phyloP scores from a whole-genome alignment of 2,888 invertebrate species.

The Copidosoma aretas region DNA sequence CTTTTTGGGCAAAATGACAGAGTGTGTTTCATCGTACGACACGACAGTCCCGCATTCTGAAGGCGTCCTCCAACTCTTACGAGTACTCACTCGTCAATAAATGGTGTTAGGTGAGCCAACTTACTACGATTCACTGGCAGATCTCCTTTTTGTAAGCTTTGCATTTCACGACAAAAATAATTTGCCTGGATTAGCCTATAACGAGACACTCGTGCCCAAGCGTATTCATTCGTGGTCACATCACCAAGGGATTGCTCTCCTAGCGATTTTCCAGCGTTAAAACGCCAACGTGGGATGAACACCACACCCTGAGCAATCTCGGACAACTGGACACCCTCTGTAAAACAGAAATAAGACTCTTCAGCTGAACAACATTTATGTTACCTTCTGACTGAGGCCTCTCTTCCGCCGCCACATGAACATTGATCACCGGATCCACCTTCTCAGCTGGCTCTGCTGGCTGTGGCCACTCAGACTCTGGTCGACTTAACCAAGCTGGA shows the following conservation, averaged over 20 bases:
- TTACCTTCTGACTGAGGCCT: neutral
- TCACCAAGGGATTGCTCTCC: too few relatives aligned
- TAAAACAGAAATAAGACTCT: neutral
- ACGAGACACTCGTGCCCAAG: too few relatives aligned
- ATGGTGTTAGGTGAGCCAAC: neutral
- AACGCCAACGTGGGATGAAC: neutral
- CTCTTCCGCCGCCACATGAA: too few relatives aligned
- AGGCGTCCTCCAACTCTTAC: neutral
- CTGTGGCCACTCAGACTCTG: neutral
- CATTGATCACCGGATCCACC: neutral
- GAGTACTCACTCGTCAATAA: neutral
- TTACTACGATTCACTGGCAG: too few relatives aligned
- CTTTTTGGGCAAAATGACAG: neutral
- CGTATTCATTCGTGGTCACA: too few relatives aligned
- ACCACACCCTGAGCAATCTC: neutral
- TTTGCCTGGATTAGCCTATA: too few relatives aligned
- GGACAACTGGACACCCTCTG: neutral
- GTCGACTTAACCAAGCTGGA: neutral
- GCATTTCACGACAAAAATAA: too few relatives aligned
- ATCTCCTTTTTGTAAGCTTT: too few relatives aligned
- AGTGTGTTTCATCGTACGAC: neutral
- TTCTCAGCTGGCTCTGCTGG: neutral
- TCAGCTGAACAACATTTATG: neutral
- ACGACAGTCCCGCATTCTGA: neutral
- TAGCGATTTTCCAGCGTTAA: too few relatives aligned